Percentiles rank a stretch among this genome's conserved stretches.
These are phyloP conservation scores for Acinonyx jubatus DNA, from an alignment of 2,113 vertebrate genomes.

Conservation along the genomic window DNA sequence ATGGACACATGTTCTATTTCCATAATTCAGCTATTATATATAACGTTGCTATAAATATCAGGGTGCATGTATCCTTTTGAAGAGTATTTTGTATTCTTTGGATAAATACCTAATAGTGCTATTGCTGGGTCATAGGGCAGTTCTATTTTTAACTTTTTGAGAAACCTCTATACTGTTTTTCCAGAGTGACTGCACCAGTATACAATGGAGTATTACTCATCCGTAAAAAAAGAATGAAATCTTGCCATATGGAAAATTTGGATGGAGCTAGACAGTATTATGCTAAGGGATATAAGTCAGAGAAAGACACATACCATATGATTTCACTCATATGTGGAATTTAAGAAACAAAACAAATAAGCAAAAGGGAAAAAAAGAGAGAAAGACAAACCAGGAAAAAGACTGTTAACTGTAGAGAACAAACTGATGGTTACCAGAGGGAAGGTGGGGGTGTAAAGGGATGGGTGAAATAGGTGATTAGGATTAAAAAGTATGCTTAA, in stretches of 20 bases:
- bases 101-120: neutral
- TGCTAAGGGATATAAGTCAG: neutral
- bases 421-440: neutral
- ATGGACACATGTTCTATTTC: neutral
- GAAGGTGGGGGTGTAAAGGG: neutral
- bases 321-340: neutral
- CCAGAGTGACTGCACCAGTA: neutral
- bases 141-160: neutral
- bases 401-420: neutral
- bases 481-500: neutral
- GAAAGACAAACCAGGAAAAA: neutral
- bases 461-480: neutral
- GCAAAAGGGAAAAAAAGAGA: neutral
- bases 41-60: neutral
- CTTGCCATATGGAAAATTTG: neutral
- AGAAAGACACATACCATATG: neutral
- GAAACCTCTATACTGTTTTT: neutral
- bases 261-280: neutral
- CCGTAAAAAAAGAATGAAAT: neutral
- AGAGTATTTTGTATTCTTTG: neutral
- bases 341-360: neutral
- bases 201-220: neutral
- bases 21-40: neutral
- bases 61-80: neutral
- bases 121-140: neutral